Evolutionary conservation across 2,113 vertebrate genomes (phyloP).

Genomic region (Laticauda colubrina): DNA sequence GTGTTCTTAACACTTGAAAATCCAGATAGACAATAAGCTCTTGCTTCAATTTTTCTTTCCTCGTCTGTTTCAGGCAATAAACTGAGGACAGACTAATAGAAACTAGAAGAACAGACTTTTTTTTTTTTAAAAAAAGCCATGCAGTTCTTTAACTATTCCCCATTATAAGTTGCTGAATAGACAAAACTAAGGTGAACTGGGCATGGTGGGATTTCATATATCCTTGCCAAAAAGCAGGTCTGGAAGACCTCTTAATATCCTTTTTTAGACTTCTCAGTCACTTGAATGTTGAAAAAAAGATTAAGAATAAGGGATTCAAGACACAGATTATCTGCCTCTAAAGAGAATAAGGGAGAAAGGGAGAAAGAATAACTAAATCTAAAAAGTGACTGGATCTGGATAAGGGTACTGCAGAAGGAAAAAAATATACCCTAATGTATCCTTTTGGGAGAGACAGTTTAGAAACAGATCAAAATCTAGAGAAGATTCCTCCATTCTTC

Average conservation of each 20-base stretch:
- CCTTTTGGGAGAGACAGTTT: background rate
- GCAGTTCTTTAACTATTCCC: background rate
- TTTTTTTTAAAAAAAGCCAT: background rate
- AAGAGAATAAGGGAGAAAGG: background rate
- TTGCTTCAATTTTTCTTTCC: background rate
- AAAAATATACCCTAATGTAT: background rate
- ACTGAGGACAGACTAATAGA: background rate
- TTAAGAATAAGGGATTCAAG: background rate
- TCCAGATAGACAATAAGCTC: background rate
- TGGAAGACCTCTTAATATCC: background rate
- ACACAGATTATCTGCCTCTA: background rate
- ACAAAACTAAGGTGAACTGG: background rate
- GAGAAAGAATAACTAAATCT: background rate
- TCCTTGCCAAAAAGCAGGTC: background rate
- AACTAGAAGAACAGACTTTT: background rate
- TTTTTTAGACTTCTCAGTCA: background rate
- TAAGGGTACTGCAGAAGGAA: background rate
- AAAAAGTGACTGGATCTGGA: background rate
- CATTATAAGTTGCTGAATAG: background rate
- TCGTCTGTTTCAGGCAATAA: background rate
- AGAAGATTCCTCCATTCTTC: background rate
- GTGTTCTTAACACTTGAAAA: background rate
- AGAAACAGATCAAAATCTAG: background rate
- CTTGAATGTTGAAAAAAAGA: background rate
- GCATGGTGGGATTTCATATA: background rate